A percentile compares a stretch with the other conserved stretches of the same genome.
Conservation (phyloP, 2,888 invertebrate genomes). For the Drosophila pegasa region DNA sequence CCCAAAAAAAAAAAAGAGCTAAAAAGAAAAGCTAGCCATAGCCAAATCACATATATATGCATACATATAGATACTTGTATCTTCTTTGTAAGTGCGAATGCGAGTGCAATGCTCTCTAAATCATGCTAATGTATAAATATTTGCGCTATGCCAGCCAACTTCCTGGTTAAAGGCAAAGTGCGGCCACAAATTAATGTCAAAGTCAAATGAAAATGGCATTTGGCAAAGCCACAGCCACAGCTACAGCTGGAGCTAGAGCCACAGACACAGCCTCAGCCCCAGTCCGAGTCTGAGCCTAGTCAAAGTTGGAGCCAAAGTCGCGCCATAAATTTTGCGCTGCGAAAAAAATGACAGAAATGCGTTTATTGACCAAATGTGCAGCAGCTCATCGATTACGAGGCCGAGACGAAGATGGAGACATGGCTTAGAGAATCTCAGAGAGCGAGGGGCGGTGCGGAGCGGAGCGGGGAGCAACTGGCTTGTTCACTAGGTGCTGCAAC, state of each 20-base stretch:
- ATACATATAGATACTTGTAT: background rate
- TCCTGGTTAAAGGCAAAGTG: conserved; percentile 77
- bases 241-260: conserved; percentile 8
- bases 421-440: background rate
- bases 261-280: conserved; percentile 4
- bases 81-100: conserved; percentile 24
- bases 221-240: conserved; percentile 52
- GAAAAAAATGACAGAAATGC: conserved; percentile 80
- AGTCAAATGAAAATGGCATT: conserved; percentile 81
- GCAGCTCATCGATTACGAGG: conserved; percentile 78
- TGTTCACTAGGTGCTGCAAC: conserved; percentile 25
- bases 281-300: conserved; percentile 19
- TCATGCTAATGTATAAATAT: conserved; percentile 63
- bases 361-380: conserved; percentile 80
- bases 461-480: background rate
- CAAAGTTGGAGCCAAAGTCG: conserved; percentile 67
- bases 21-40: conserved; percentile 14
- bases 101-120: conserved; percentile 64
- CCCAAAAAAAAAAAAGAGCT: conserved; percentile 23
- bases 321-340: conserved; percentile 72
- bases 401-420: conserved; percentile 35
- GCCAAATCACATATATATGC: background rate
- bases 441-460: too few relatives aligned
- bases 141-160: conserved; percentile 56
- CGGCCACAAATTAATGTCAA: conserved; percentile 80